A percentile compares a stretch with the other conserved stretches of the same genome.
Conservation (phyloP, 2,113 vertebrate species). For the Talpa occidentalis region DNA sequence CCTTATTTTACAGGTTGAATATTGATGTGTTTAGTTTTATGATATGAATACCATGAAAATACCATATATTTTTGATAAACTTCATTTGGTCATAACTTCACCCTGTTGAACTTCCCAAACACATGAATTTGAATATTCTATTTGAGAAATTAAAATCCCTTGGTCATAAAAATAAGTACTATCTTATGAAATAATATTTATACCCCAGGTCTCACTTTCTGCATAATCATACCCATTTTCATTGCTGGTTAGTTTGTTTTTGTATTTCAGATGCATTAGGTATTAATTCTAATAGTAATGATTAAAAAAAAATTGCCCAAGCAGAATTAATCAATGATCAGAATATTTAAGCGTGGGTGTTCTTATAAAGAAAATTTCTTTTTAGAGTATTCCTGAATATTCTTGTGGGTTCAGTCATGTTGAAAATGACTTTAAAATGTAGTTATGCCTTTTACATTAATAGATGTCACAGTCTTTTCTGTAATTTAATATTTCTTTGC, state of each 20-base stretch:
- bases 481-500: neutral
- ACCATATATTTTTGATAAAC: neutral
- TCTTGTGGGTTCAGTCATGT: neutral
- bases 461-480: neutral
- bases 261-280: neutral
- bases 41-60: neutral
- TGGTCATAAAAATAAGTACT: neutral
- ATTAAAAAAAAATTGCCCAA: neutral
- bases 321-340: neutral
- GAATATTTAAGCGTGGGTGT: neutral
- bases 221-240: neutral
- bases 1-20: neutral
- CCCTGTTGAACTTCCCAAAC: neutral
- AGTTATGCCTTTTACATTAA: neutral
- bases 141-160: slow-evolving; percentile 44
- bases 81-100: neutral
- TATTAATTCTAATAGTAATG: neutral
- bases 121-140: neutral
- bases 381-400: neutral
- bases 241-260: neutral
- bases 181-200: slow-evolving; percentile 2
- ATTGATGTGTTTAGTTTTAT: slow-evolving; percentile 27
- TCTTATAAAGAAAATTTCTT: neutral
- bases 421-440: neutral
- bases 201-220: neutral